Conservation (phyloP, 2,888 invertebrate genomes). For the Blera fallax region DNA sequence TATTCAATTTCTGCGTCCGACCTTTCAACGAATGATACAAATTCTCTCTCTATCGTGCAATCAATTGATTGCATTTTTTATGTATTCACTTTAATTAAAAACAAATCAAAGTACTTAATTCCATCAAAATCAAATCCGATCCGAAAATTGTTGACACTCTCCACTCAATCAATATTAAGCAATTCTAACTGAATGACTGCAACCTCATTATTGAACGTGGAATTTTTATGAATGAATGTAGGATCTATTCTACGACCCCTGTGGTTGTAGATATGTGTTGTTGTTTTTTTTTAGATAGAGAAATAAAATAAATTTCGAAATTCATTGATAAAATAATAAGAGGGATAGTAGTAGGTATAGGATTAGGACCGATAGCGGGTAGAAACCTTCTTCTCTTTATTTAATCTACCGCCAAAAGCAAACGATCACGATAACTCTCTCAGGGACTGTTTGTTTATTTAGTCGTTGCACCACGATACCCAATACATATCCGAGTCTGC, state of each 20-base stretch:
- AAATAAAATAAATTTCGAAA: constrained; percentile 27
- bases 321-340: constrained; percentile 47
- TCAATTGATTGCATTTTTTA: constrained; percentile 3
- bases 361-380: constrained; percentile 18
- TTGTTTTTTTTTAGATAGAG: constrained; percentile 3
- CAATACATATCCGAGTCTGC: neutral
- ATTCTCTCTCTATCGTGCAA: neutral
- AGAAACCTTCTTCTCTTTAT: neutral
- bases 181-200: constrained; percentile 23
- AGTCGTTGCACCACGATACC: constrained; percentile 26
- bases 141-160: constrained; percentile 1
- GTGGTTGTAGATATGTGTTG: neutral
- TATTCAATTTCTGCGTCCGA: neutral
- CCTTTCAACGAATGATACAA: no score
- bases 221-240: constrained; percentile 47
- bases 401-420: constrained; percentile 30
- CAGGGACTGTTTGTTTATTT: constrained; percentile 22
- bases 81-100: neutral
- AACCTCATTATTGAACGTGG: constrained; percentile 3
- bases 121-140: neutral
- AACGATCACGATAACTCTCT: constrained; percentile 40
- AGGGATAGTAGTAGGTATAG: neutral
- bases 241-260: constrained; percentile 11
- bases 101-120: neutral
- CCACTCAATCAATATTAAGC: constrained; percentile 33